Evolutionary conservation across 2,888 invertebrate species (phyloP), one percentile per base, ranked within the genome.

Genomic region (Zelleria hepariella): DNA sequence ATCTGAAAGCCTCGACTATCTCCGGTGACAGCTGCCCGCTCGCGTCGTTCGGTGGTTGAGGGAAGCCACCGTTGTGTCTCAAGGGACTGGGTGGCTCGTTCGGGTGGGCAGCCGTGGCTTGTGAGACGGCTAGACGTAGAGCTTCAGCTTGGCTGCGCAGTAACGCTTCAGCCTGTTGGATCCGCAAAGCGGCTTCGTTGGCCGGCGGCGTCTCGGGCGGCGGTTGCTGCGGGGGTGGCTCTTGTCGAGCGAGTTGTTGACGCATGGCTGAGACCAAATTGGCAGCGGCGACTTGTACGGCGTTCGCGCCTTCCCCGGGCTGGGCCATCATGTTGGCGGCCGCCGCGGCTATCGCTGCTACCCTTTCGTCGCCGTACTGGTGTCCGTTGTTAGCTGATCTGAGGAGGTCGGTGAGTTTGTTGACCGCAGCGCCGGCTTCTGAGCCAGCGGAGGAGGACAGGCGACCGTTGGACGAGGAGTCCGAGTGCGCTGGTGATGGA

Each of bases 61-160:
- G 78, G 59, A 85, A 87, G 1, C 88, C 85, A 59, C 88, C 89
- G 69, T 89, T 89, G 73, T 89, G 88, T 72, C 87, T 75, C 58
- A 87, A 66, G 10, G 87, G 87, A 68, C 85, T 86, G 15, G 78
- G 70, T 1, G 79, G 73, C 60, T 84, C 87, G 60, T 75, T 80
- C 57, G 83, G 87, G 58, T 87, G 90, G 1, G 90, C 91, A 0
- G 91, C 55, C 2, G 47, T 91, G 0, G 93, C 93, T 72, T 94
- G 94, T 7, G 92, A 92, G 65, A 96, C 96, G 42, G 96, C 96
- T 61, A 96, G 80, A 69, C 96, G 90, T 47, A 96, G 87, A 0
- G 95, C 95, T 77, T 96, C 96, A 0, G 96, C 96, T 73, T 96
- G 96, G 67, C 95, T 94, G 72, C 96, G 90, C 23, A 96, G 85